Evolutionary conservation across 1,140 invertebrate genomes (phyloP), one percentile per base, ranked within the genome.

Genomic region (Galleria mellonella): DNA sequence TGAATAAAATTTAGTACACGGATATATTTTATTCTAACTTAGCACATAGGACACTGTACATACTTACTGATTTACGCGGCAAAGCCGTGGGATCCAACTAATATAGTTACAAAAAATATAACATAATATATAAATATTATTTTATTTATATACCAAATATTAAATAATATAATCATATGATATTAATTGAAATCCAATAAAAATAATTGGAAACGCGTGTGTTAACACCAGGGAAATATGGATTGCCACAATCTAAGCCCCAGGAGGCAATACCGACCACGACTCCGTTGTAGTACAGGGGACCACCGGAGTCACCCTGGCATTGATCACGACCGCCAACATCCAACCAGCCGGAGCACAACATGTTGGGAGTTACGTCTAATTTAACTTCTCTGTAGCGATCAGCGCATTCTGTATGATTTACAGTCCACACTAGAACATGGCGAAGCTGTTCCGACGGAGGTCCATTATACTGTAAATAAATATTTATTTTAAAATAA

Each of bases 291-390:
- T 89, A 89, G 5, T 89, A 65, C 5, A 92, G 55, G 1, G 91
- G 90, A 7, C 91, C 91, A 1, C 91, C 91, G 1, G 87, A 88
- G 59, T 92, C 91, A 17, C 89, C 89, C 35, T 51, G 47, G 45
- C 75, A 76, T 33, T 75, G 69, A 31, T 62, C 72, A 1, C 71
- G 66, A 10, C 72, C 69, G 12, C 69, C 72, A 0, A 66, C 59
- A 32, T 71, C 61, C 10, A 71, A 31, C 59, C 60, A 68, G 3
- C 71, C 74, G 8, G 76, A 53, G 43, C 74, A 78, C 39, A 81
- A 14, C 74, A 76, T 78, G 41, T 74, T 74, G 8, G 56, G 60
- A 0, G 72, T 74, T 4, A 81, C 44, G 1, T 27, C 17, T 4
- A 14, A 35, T 0, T 52, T 41, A 5, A 64, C 6, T 0, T 23